Percentiles rank a stretch among this genome's conserved stretches.
Conservation (phyloP, 2,797 vertebrate genomes). For the Micropoecilia bifurca region DNA sequence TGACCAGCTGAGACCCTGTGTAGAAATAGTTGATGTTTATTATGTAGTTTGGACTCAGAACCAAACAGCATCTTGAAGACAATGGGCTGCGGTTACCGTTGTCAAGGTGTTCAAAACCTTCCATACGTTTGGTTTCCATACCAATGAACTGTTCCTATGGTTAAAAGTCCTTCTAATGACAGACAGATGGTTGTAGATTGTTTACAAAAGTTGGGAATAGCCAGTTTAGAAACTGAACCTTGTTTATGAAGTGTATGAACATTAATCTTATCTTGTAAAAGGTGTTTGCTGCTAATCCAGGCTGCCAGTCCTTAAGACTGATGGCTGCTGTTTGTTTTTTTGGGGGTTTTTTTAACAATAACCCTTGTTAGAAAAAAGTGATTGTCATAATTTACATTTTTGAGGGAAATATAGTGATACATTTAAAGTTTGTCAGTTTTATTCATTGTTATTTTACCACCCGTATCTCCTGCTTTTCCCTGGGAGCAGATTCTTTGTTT, state of each 20-base stretch:
- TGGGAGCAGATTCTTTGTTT: slow-evolving; percentile 63
- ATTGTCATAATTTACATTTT: background rate
- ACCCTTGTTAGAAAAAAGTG: background rate
- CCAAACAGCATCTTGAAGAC: background rate
- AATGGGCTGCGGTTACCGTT: background rate
- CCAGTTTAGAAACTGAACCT: too few relatives aligned
- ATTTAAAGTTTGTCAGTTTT: background rate
- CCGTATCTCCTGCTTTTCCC: slow-evolving; percentile 20
- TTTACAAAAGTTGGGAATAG: too few relatives aligned
- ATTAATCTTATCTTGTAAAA: too few relatives aligned
- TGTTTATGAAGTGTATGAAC: too few relatives aligned
- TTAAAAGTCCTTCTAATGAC: background rate
- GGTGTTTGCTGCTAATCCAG: too few relatives aligned
- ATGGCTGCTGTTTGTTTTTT: too few relatives aligned
- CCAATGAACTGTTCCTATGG: background rate
- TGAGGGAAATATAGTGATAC: background rate
- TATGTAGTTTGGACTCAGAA: background rate
- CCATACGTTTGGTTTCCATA: background rate
- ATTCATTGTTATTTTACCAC: background rate
- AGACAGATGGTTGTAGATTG: background rate
- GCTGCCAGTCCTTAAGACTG: too few relatives aligned
- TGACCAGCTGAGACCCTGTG: background rate
- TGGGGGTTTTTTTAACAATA: background rate
- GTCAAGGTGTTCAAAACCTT: background rate
- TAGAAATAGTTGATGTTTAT: background rate